Conservation (phyloP, 2,113 vertebrate species). For the Machaerirhynchus nigripectus region DNA sequence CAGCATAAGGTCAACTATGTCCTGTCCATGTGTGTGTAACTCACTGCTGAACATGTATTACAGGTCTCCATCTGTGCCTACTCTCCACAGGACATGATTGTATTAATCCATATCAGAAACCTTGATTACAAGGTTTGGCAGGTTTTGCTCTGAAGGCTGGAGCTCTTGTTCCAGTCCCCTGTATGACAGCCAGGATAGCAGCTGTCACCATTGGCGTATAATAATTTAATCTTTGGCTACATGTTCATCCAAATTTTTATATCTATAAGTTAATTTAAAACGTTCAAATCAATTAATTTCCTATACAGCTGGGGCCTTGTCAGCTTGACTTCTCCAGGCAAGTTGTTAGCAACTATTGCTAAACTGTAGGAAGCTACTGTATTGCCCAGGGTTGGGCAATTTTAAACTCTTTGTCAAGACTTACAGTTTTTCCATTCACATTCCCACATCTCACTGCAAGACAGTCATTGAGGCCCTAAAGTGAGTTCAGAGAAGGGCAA, state of each 20-base stretch:
- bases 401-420: not conserved
- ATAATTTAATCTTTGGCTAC: not conserved
- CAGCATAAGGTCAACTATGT: not conserved
- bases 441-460: not conserved
- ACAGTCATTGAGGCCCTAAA: not conserved
- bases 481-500: not conserved
- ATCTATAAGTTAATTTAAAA: not conserved
- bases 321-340: not conserved
- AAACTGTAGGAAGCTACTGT: not conserved
- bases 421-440: not conserved
- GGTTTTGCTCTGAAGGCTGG: not conserved
- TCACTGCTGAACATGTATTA: not conserved
- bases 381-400: not conserved
- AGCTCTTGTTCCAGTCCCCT: not conserved
- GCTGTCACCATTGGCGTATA: not conserved
- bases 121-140: conserved; percentile 9
- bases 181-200: not conserved
- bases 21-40: not conserved
- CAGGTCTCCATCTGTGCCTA: conserved; percentile 2
- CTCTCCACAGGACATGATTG: not conserved
- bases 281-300: not conserved
- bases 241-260: not conserved
- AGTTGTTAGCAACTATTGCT: not conserved
- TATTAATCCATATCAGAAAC: not conserved
- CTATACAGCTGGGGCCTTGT: not conserved